These are phyloP conservation scores for Hippocampus comes DNA, from an alignment of 2,113 vertebrate genomes.

Conservation along the genomic window DNA sequence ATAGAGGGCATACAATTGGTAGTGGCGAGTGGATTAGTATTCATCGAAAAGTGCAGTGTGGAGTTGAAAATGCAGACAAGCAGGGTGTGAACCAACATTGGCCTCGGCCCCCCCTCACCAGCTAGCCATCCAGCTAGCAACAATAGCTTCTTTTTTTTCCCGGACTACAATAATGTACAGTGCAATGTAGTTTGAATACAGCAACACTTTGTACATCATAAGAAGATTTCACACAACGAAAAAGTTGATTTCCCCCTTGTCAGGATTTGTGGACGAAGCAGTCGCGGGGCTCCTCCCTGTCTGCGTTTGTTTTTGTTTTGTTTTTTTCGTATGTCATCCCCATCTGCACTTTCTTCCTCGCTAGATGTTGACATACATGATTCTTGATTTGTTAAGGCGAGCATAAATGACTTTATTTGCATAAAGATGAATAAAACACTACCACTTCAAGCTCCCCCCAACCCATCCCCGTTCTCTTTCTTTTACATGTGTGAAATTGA, in stretches of 20 bases:
- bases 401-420: constrained; percentile 69
- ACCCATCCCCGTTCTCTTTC: constrained; percentile 8
- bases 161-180: neutral
- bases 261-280: constrained; percentile 50
- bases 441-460: constrained; percentile 44
- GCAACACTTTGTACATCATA: constrained; percentile 53
- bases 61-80: constrained; percentile 57
- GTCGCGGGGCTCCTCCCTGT: constrained; percentile 27
- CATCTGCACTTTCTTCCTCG: constrained; percentile 55
- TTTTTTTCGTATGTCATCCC: constrained; percentile 55
- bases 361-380: constrained; percentile 65
- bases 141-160: constrained; percentile 18
- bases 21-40: constrained; percentile 17
- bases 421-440: constrained; percentile 75
- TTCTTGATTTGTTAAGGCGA: constrained; percentile 69
- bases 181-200: constrained; percentile 25
- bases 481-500: constrained; percentile 31
- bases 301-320: constrained; percentile 34
- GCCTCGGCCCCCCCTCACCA: constrained; percentile 40
- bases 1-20: constrained; percentile 31
- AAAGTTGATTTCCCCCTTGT: constrained; percentile 52
- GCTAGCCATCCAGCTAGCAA: constrained; percentile 38
- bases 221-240: constrained; percentile 55
- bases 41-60: constrained; percentile 40
- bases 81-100: constrained; percentile 64